Conservation (phyloP, 2,113 vertebrate species). For the Chaenogobius annularis region DNA sequence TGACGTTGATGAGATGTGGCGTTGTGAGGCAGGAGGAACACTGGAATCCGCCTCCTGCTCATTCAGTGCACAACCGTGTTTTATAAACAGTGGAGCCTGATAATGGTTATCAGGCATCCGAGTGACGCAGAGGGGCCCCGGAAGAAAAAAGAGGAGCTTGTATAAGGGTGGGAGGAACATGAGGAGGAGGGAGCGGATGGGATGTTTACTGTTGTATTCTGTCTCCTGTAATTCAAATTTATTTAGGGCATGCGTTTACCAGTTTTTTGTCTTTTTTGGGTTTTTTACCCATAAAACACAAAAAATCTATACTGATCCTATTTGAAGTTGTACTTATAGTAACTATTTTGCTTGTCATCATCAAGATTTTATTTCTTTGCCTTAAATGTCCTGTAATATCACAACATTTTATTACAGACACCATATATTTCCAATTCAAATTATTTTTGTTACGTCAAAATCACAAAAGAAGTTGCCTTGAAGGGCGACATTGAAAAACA, state of each 20-base stretch:
- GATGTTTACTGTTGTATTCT: background rate
- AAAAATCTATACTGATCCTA: no score
- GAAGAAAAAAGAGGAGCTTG: background rate
- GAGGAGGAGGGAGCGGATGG: background rate
- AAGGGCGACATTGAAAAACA: no score
- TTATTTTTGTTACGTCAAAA: no score
- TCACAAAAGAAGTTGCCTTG: no score
- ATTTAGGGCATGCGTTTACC: background rate
- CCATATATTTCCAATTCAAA: no score
- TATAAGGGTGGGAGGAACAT: background rate
- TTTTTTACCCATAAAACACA: no score
- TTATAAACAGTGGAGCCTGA: background rate
- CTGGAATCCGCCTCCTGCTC: background rate
- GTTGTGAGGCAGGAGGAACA: background rate
- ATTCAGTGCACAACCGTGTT: conserved; percentile 14
- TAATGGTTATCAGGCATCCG: background rate
- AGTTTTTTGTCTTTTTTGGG: background rate
- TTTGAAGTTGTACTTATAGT: no score
- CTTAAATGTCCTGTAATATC: no score
- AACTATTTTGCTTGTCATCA: no score
- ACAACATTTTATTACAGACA: no score
- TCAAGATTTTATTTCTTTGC: no score
- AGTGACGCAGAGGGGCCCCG: background rate
- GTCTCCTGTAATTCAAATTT: background rate
- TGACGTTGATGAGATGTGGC: conserved; percentile 28